phyloP scores from a whole-genome alignment of 2,888 invertebrate genomes.

The Atrina japonica region DNA sequence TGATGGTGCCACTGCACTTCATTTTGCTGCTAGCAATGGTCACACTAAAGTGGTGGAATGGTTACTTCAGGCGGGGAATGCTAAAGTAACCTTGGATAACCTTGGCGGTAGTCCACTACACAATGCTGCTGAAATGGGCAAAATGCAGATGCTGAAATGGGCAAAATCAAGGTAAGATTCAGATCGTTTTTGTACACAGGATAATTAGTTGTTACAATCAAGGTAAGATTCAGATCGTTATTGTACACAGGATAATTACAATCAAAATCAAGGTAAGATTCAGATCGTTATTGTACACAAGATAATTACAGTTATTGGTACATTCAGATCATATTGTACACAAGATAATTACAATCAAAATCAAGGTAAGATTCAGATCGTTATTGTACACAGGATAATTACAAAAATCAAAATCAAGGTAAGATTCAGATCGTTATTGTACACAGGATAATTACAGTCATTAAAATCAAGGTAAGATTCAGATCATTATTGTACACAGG shows the following conservation, averaged over 20 bases:
- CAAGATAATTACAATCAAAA: too few species aligned
- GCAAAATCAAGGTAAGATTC: background rate
- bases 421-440: too few species aligned
- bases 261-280: conserved; percentile 2
- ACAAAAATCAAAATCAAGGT: conserved; percentile 2
- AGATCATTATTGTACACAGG: too few species aligned
- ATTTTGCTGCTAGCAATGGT: conserved; percentile 93
- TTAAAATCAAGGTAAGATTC: too few species aligned
- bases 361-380: background rate
- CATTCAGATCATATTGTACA: too few species aligned
- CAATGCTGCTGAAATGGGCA: conserved; percentile 94
- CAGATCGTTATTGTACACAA: too few species aligned
- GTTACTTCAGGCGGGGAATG: conserved; percentile 92
- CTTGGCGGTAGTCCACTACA: conserved; percentile 95
- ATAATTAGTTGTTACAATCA: too few species aligned
- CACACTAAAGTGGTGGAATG: conserved; percentile 88
- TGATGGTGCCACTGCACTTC: conserved; percentile 93
- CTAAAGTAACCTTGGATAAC: conserved; percentile 90
- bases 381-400: too few species aligned
- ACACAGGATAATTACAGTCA: too few species aligned
- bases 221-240: background rate
- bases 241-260: too few species aligned
- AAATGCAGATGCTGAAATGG: conserved; percentile 87
- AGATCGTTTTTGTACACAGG: too few species aligned
- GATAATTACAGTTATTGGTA: too few species aligned